Evolutionary conservation across 2,113 vertebrate species (phyloP).

Genomic region (Heloderma charlesbogerti): DNA sequence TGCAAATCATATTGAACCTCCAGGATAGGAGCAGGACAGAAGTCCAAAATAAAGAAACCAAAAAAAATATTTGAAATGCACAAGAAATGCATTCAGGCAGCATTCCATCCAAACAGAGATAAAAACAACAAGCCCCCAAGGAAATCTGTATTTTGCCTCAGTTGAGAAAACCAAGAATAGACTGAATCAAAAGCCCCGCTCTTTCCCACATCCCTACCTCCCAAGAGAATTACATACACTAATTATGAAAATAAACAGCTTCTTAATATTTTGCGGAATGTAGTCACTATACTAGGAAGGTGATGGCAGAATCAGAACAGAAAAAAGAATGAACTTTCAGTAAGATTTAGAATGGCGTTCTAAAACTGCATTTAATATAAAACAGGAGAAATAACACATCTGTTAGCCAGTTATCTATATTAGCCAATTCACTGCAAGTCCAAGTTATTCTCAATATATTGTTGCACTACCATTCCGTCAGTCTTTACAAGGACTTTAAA

Average conservation of each 20-base stretch:
- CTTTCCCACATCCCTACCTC: slow-evolving; percentile 39
- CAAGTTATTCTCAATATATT: neutral
- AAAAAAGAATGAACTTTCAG: neutral
- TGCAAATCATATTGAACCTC: neutral
- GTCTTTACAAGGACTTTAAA: neutral
- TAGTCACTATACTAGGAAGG: slow-evolving; percentile 23
- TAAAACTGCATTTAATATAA: slow-evolving; percentile 12
- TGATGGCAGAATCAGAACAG: slow-evolving; percentile 23
- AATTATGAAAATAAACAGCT: slow-evolving; percentile 41
- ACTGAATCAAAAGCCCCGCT: neutral
- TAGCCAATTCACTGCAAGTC: neutral
- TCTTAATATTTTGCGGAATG: slow-evolving; percentile 15
- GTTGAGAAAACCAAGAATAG: slow-evolving; percentile 43
- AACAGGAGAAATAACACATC: neutral
- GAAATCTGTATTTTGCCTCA: slow-evolving; percentile 43
- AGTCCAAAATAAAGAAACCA: neutral
- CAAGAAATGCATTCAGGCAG: neutral
- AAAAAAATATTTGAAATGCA: neutral
- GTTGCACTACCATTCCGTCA: neutral
- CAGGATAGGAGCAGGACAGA: neutral
- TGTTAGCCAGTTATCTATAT: neutral
- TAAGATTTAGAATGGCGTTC: slow-evolving; percentile 32
- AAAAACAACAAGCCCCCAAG: slow-evolving; percentile 28
- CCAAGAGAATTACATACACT: slow-evolving; percentile 39
- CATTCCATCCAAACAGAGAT: neutral